Conservation (phyloP, 2,113 vertebrate genomes). For the Lasiurus borealis region DNA sequence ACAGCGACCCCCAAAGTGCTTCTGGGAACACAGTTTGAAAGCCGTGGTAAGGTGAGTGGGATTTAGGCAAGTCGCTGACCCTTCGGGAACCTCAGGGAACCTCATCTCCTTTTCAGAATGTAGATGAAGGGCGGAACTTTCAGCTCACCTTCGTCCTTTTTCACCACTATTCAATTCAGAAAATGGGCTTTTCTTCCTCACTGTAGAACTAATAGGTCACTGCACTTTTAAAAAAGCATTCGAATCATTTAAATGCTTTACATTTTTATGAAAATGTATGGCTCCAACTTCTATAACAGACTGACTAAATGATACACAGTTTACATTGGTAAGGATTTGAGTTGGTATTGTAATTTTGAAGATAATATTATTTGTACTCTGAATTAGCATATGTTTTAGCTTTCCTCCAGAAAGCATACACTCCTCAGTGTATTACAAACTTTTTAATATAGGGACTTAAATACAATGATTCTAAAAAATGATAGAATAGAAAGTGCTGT, state of each 20-base stretch:
- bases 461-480: not conserved
- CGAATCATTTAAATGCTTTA: slow-evolving; percentile 60
- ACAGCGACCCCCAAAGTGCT: not conserved
- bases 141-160: not conserved
- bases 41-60: not conserved
- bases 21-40: not conserved
- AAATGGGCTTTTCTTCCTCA: not conserved
- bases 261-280: slow-evolving; percentile 73
- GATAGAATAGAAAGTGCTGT: not conserved
- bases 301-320: slow-evolving; percentile 46
- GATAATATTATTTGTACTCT: not conserved
- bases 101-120: not conserved
- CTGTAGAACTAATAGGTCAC: slow-evolving; percentile 48
- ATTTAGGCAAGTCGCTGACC: not conserved
- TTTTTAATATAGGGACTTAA: not conserved
- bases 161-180: not conserved
- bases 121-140: not conserved
- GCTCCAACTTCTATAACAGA: slow-evolving; percentile 68
- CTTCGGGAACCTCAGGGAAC: not conserved
- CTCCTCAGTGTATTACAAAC: not conserved
- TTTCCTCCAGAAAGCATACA: not conserved
- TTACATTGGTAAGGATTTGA: slow-evolving; percentile 25
- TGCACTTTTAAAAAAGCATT: slow-evolving; percentile 51
- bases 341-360: slow-evolving; percentile 49
- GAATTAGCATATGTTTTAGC: not conserved